Base-by-base conservation (phyloP, 1,140 invertebrate genomes). In the Zaprionus lachaisei region DNA sequence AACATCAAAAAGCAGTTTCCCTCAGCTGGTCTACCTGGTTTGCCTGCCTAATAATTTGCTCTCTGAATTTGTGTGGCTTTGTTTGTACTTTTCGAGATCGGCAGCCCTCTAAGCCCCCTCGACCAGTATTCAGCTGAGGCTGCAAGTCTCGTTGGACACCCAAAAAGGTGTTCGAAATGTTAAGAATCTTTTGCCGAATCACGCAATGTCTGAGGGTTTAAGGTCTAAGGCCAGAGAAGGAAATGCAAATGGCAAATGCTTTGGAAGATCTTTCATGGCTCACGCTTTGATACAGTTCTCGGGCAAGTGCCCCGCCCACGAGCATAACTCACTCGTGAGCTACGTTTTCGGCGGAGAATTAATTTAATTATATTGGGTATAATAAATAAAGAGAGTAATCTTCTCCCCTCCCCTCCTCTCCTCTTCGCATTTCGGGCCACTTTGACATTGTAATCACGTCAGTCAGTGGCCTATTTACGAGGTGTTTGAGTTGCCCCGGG, bases 1-100 rank as follows among this genome's bases (percentile, higher is more conserved):
- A 89, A 89, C 85, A 89, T 89, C 85, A 89, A 89, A 89, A 89
- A 84, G 84, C 84, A 89, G 84, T 89, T 89, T 84, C 75, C 79
- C 80, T 75, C 77, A 79, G 65, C 69, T 77, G 55, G 22, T 61
- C 79, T 71, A 68, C 60, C 69, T 44, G 68, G 22, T 51, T 84
- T 63, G 84, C 69, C 81, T 89, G 84, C 70, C 72, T 83, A 89
- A 89, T 89, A 89, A 89, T 89, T 89, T 89, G 81, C 84, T 84
- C 85, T 77, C 68, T 79, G 81, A 69, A 47, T 87, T 80, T 87
- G 83, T 87, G 83, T 87, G 83, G 80, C 83, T 87, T 83, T 87
- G 83, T 72, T 83, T 83, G 79, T 83, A 83, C 69, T 81, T 81
- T 78, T 80, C 41, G 47, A 72, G 61, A 47, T 60, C 77, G 56